Base-by-base conservation (phyloP, 2,797 vertebrate genomes). In the Hydrocynus forskahlii region DNA sequence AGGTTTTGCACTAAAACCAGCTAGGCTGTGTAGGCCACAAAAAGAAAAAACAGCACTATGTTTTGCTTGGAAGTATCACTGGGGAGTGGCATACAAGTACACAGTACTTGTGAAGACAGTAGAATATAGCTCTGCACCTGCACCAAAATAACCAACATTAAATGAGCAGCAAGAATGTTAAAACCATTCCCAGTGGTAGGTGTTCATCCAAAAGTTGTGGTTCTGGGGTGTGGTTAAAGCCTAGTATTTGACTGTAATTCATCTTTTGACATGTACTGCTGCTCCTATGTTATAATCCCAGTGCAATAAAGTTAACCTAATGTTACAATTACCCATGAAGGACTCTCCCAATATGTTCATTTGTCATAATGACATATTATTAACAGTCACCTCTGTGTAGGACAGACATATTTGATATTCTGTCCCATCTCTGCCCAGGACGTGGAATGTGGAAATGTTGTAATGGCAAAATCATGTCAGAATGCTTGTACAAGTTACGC, bases 321-420 rank as follows among this genome's bases (percentile, higher is more conserved):
- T 78, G 78, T 68, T 87, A 81, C 68, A 85, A 79, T 81, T 77
- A 70, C 76, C 79, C 80, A 82, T 75, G 85, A 86, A 84, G 82
- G 78, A 78, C 83, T 78, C 77, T 64, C 57, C 54, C 55, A 82
- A 86, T 86, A 74, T 82, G 79, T 79, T 79, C 83, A 86, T 86
- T 86, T 88, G 85, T 88, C 87, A 88, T 84, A 80, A 88, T 86
- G 87, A 82, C 87, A 88, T 82, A 85, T 81, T 88, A 88, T 86
- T 88, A 88, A 70, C 82, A 84, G 80, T 85, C 83, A 88, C 87
- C 87, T 83, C 86, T 76, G 66, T 79, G 81, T 85, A 81, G 83
- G 84, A 86, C 85, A 85, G 64, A 48, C 48, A 48, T 83, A 40
- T 77, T 67, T 72, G 60, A 81, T 50, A 74, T 85, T 69, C 25